A percentile compares a stretch with the other conserved stretches of the same genome.
These are phyloP conservation scores for Onthophagus taurus DNA, from an alignment of 1,140 invertebrate genomes.

Conservation along the genomic window DNA sequence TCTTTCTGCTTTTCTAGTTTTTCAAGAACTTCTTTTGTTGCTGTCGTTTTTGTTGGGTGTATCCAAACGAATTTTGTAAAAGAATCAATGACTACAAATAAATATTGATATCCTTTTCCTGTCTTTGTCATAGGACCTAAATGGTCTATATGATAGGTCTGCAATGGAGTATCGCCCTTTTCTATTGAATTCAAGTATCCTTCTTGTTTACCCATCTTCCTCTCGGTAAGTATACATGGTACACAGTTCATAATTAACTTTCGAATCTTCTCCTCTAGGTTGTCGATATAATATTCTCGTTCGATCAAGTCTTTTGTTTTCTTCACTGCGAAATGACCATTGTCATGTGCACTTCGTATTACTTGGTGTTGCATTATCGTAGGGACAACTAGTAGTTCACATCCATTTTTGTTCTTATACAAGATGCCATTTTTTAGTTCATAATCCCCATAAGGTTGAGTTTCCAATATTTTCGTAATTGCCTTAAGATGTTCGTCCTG, in stretches of 20 bases:
- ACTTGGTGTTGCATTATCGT: slow-evolving; percentile 18
- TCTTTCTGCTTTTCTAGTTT: slow-evolving; percentile 6
- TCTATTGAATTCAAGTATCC: slow-evolving; percentile 23
- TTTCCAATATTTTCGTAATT: slow-evolving; percentile 20
- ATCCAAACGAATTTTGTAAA: slow-evolving; percentile 39
- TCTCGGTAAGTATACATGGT: slow-evolving; percentile 26
- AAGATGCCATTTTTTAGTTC: slow-evolving; percentile 4
- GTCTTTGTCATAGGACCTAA: slow-evolving; percentile 28
- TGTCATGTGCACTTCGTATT: slow-evolving; percentile 18
- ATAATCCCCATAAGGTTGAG: slow-evolving; percentile 13
- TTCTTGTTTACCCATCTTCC: slow-evolving; percentile 23
- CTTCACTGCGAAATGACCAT: slow-evolving; percentile 1
- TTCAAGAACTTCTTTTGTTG: slow-evolving; percentile 19
- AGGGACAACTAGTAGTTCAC: slow-evolving; percentile 18
- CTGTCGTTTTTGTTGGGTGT: slow-evolving; percentile 31
- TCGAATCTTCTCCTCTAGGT: slow-evolving; percentile 18
- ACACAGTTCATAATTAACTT: slow-evolving; percentile 30
- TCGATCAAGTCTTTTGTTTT: slow-evolving; percentile 18
- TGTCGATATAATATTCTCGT: slow-evolving; percentile 20
- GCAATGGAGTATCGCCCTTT: slow-evolving; percentile 24
- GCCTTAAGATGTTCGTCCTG: slow-evolving; percentile 18
- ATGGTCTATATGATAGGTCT: slow-evolving; percentile 30
- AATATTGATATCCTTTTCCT: slow-evolving; percentile 28
- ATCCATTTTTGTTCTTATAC: slow-evolving; percentile 9
- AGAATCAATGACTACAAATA: slow-evolving; percentile 34